Evolutionary conservation across 2,888 invertebrate species (phyloP).

Genomic region (Salpingus planirostris): DNA sequence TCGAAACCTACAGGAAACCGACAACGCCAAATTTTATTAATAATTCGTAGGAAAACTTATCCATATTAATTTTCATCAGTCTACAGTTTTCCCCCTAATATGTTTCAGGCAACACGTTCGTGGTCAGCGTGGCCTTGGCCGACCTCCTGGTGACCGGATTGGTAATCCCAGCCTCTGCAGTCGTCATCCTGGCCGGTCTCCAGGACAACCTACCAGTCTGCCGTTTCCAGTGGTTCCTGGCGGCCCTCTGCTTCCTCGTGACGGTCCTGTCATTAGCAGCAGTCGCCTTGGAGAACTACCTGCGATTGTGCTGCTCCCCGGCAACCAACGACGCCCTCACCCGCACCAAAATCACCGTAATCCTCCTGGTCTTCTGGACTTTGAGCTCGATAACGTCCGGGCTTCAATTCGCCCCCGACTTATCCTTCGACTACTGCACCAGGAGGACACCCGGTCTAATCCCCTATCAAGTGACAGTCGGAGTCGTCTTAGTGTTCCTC

Average conservation of each 20-base stretch:
- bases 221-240: constrained; percentile 56
- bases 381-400: constrained; percentile 48
- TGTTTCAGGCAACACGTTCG: constrained; percentile 55
- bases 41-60: too few species aligned
- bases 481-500: constrained; percentile 49
- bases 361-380: constrained; percentile 50
- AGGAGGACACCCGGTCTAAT: constrained; percentile 47
- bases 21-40: too few species aligned
- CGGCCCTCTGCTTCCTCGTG: constrained; percentile 57
- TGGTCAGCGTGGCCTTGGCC: constrained; percentile 62
- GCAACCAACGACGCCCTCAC: constrained; percentile 46
- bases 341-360: constrained; percentile 44
- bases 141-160: constrained; percentile 61
- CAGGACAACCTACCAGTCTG: constrained; percentile 53
- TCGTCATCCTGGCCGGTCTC: constrained; percentile 58
- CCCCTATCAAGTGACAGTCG: constrained; percentile 49
- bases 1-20: too few species aligned
- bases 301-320: constrained; percentile 50
- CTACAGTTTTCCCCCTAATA: too few species aligned
- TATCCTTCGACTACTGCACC: constrained; percentile 63
- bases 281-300: constrained; percentile 59
- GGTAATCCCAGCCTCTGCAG: constrained; percentile 60
- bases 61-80: too few species aligned
- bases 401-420: constrained; percentile 50
- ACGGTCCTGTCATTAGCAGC: constrained; percentile 54